Evolutionary conservation across 2,888 invertebrate genomes (phyloP).

Genomic region (Melieria crassipennis): DNA sequence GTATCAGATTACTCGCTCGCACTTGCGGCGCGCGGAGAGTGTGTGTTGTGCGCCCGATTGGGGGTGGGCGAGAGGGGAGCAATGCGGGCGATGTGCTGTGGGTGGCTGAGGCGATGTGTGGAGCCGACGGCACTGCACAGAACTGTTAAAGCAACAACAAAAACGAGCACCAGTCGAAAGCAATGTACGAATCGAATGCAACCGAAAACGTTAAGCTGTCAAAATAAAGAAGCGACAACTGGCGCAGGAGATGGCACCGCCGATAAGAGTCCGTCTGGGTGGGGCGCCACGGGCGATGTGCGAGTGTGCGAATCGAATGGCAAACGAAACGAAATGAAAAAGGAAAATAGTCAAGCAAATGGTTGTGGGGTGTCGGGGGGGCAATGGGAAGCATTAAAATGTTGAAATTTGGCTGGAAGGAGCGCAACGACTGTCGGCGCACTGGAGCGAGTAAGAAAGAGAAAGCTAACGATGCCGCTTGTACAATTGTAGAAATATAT

Average conservation of each 20-base stretch:
- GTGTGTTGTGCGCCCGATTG: too few relatives aligned
- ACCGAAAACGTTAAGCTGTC: background rate
- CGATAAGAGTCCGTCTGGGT: background rate
- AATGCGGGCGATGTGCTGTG: too few relatives aligned
- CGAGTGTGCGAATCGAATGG: slow-evolving; percentile 10
- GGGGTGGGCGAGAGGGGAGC: too few relatives aligned
- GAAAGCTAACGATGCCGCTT: background rate
- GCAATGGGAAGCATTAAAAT: background rate
- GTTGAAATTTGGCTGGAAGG: too few relatives aligned
- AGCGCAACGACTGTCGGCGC: too few relatives aligned
- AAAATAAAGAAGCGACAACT: slow-evolving; percentile 2
- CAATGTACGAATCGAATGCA: too few relatives aligned
- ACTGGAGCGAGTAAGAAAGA: background rate
- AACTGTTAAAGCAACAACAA: too few relatives aligned
- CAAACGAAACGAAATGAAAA: slow-evolving; percentile 23
- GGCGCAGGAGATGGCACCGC: background rate
- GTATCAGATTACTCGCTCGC: slow-evolving; percentile 35
- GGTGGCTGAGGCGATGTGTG: too few relatives aligned
- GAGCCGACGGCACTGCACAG: too few relatives aligned
- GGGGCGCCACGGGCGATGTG: background rate
- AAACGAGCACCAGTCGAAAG: too few relatives aligned
- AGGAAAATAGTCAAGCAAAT: background rate
- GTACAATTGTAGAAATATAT: slow-evolving; percentile 20
- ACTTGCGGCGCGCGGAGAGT: background rate
- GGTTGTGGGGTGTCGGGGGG: too few relatives aligned